Evolutionary conservation across 2,797 vertebrate genomes (phyloP), one percentile per base, ranked within the genome.

Genomic region (Gastrophryne carolinensis): DNA sequence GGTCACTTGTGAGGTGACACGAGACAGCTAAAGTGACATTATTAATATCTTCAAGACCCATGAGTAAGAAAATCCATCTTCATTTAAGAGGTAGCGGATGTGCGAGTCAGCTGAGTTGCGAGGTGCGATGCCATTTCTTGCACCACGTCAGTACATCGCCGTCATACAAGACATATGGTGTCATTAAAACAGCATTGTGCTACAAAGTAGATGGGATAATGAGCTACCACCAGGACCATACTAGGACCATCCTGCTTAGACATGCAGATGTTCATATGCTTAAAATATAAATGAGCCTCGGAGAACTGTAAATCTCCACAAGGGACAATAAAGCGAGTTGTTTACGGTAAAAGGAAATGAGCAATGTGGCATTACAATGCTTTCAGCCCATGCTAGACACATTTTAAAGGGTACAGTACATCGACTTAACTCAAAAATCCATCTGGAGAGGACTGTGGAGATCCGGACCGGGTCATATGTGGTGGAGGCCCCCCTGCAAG

Each of bases 151-250:
- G 13, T 8, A 19, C 30, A 3, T 41, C 32, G 26, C 11, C 24
- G 15, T 21, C 47, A 64, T 12, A 64, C 1, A 56, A n/a, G 71
- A 35, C 37, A 62, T 52, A 53, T 30, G 13, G 37, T 23, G 52
- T 53, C 44, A 54, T 44, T 53, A 76, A 53, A 62, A 66, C 9
- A 52, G n/a, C 57, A 27, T 3, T 27, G 54, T 65, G 50, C 30
- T 26, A 32, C 34, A 4, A 11, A 56, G 24, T 30, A 34, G 7
- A 44, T 34, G 19, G 5, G 26, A 52, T 62, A 52, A 72, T 12
- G 8, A 39, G 44, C 27, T 52, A 53, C 49, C 41, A 61, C 52
- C 19, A 50, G 44, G 10, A 21, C 7, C 8, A 11, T 2, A 17
- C 23, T 30, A n/a, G n/a, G 26, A 56, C 21, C 6, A 12, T 8